These are phyloP conservation scores for Micrastur ruficollis DNA, from an alignment of 2,797 vertebrate genomes.

Conservation along the genomic window DNA sequence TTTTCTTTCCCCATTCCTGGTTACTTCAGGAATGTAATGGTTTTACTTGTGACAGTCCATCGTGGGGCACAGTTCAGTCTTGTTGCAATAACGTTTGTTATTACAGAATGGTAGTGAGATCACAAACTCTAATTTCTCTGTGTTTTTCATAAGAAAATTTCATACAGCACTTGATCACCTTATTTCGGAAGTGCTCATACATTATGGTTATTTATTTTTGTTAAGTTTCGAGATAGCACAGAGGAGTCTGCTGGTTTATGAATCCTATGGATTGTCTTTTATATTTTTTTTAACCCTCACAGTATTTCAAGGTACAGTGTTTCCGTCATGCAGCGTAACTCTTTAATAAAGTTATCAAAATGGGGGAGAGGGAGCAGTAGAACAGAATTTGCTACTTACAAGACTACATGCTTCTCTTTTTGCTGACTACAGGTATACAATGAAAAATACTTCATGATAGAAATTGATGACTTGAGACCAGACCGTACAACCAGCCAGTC, in stretches of 20 bases:
- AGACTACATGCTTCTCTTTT: neutral
- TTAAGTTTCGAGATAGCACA: neutral
- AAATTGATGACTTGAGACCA: slow-evolving; percentile 86
- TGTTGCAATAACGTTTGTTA: neutral
- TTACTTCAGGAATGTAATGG: neutral
- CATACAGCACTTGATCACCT: neutral
- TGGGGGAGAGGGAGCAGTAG: neutral
- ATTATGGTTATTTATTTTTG: neutral
- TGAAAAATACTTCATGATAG: slow-evolving; percentile 89
- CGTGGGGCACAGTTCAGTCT: neutral
- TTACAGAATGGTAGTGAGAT: neutral
- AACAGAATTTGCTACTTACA: neutral
- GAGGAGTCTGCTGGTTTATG: neutral
- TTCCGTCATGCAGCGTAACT: neutral
- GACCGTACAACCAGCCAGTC: slow-evolving; percentile 70
- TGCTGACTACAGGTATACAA: slow-evolving; percentile 83
- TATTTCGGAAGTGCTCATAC: neutral
- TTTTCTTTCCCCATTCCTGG: neutral
- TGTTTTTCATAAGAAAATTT: neutral
- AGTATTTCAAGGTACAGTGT: neutral
- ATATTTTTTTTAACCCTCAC: no score
- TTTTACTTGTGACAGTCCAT: neutral
- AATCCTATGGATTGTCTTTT: neutral
- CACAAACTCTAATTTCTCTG: neutral
- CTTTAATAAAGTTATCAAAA: neutral